Base-by-base conservation (phyloP, 2,113 vertebrate genomes). In the Pelvicachromis taeniatus region DNA sequence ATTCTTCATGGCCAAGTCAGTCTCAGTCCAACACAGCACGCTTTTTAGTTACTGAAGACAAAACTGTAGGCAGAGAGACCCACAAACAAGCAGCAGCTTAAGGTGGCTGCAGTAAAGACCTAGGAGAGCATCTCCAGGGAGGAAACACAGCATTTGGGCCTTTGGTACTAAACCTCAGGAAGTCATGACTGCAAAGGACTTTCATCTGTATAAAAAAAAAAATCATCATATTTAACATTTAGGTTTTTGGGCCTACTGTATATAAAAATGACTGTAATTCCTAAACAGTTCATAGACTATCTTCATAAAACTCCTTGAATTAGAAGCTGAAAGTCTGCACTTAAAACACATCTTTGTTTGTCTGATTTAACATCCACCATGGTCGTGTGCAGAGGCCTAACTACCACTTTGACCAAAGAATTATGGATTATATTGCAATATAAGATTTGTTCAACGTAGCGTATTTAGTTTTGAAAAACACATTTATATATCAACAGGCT, bases 381-480 rank as follows among this genome's bases (percentile, higher is more conserved):
- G 65, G 23, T 48, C 23, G 65, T 17, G 40, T 73, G 11, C 65
- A 73, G 65, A 73, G 23, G 23, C 40, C 0, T 17, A 45, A 40
- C 23, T 73, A 29, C 63, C 0, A 42, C 35, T 42, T 0, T 68
- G 63, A 42, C 12, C 38, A 68, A 68, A 1, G 0, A 9, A 23
- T 68, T 68, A 42, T 42, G n/a, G n/a, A 68, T 65, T 65, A 21
- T 38, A 65, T 5, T 65, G 23, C 14, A 73, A 73, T 73, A 29
- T 17, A 50, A 7, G 14, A 50, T 50, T 11, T 17, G 17, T 48
- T 48, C 38, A 73, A 29, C 42, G 9, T 3, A 73, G 23, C 0
- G 0, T 38, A 63, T 63, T 63, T 63, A 35, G 38, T 4, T 63
- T 63, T n/a, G 59, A 63, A n/a, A 38, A 38, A 13, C 35, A 65